Base-by-base conservation (phyloP, 2,888 invertebrate species). In the Osmoderma eremita region DNA sequence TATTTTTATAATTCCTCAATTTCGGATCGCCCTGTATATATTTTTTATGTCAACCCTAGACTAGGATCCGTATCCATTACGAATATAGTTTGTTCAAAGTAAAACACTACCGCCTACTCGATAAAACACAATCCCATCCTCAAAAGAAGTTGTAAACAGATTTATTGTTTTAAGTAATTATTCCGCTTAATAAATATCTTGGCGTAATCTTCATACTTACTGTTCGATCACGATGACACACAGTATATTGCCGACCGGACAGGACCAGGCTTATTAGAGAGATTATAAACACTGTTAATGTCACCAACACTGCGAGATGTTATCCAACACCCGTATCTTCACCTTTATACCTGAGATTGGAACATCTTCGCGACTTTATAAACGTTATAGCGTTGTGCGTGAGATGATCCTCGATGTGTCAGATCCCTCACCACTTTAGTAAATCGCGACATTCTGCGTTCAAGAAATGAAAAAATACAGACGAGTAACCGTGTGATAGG, bases 331-430 rank as follows among this genome's bases (percentile, higher is more conserved):
- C 58, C 30, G 24, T 30, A 30, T 10, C 42, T 58, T 58, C 39
- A 39, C 45, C 18, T 58, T 58, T 58, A 58, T 58, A 58, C 58
- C 58, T 42, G 30, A 18, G 39, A 58, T 17, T 24, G 45, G 42
- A 58, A 8, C 58, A 58, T 58, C 58, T 58, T 58, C 58, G 30
- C 30, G 30, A 5, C 6, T 30, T 30, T 30, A 30, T 30, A 30
- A 30, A 30, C 30, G 10, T 8, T 6, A 30, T 10, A 10, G 1
- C 30, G 30, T 30, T 30, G 30, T 30, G 30, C 30, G 30, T 30
- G 30, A 30, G 30, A 30, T 30, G 30, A 6, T n/a, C n/a, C 8
- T 30, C 30, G 8, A 5, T 5, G 30, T 30, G 30, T 30, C 30
- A 30, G 30, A 30, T 30, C 30, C 24, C 30, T 30, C 30, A 30